A percentile compares a stretch with the other conserved stretches of the same genome.
These are phyloP conservation scores for Orthonychiurus folsomi DNA, from an alignment of 2,888 invertebrate genomes.

Conservation along the genomic window DNA sequence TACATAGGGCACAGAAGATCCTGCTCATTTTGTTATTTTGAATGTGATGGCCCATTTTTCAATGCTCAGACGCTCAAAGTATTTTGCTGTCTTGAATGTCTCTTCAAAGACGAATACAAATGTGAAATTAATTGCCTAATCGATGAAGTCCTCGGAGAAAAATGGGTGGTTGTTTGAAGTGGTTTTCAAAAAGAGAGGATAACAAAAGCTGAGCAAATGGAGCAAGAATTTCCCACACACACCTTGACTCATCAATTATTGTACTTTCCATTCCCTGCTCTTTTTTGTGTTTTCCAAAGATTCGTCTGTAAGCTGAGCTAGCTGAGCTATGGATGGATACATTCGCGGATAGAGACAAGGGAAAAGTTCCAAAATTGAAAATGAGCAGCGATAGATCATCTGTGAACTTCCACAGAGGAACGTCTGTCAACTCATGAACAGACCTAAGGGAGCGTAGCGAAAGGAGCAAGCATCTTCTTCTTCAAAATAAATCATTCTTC, in stretches of 20 bases:
- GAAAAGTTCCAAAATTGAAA: not conserved
- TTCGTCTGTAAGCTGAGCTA: no score
- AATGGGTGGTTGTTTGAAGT: not conserved
- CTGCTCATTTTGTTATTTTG: no score
- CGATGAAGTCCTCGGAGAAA: not conserved
- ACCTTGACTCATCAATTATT: slow-evolving; percentile 1
- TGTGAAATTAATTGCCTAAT: not conserved
- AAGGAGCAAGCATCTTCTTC: not conserved
- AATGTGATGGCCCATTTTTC: not conserved
- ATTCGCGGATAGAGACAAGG: no score
- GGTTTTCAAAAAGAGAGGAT: not conserved
- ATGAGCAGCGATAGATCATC: not conserved
- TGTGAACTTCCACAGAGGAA: not conserved
- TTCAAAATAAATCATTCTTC: not conserved
- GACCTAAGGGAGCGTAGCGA: no score
- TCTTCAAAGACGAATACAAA: not conserved
- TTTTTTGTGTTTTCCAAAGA: slow-evolving; percentile 1
- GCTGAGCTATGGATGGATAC: no score
- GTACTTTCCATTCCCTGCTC: not conserved
- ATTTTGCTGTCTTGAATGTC: not conserved
- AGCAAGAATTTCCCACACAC: not conserved
- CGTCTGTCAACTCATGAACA: not conserved
- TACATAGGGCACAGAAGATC: no score
- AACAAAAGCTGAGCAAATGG: not conserved
- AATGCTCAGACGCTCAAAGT: not conserved